Base-by-base conservation (phyloP, 2,888 invertebrate species). In the Nymphalis c-album region DNA sequence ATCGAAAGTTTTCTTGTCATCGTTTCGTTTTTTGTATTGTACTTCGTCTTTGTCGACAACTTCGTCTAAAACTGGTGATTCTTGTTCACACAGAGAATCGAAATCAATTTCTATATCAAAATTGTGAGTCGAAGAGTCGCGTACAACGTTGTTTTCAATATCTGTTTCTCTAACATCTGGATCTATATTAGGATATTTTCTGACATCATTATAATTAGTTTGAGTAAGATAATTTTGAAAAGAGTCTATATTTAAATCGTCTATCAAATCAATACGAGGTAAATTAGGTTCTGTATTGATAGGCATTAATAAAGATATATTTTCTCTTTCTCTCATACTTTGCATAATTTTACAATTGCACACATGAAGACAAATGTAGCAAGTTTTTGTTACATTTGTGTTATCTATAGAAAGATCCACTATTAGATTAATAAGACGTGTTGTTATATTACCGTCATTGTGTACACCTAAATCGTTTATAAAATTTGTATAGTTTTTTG, bases 331-430 rank as follows among this genome's bases (percentile, higher is more conserved):
- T 68, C 74, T 80, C 35, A 79, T 69, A 46, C 78, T 80, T 66
- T 77, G 73, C 63, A 91, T 71, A n/a, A 80, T 57, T 55, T 77
- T 77, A 74, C 93, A 94, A 50, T 89, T 80, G 73, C 91, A 91
- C 22, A 91, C 75, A 67, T 85, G 84, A 40, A 85, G 77, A 73
- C 94, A 94, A 60, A 92, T 75, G 65, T 85, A 86, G 77, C 94
- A 94, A 46, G 73, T 79, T 67, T 78, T 83, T 0, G 60, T 72
- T 13, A 69, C 64, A 40, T 76, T 85, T 1, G 84, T 81, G 66
- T 86, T 85, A 69, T 93, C 86, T 48, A 89, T 72, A 69, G 85
- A 91, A 26, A 94, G 76, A 76, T 93, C 92, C 1, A 92, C 90
- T n/a, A 93, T 78, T 70, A 93, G 77, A 69, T 88, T 88, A 1